phyloP scores from a whole-genome alignment of 2,888 invertebrate species.

The Ochropacha duplaris region DNA sequence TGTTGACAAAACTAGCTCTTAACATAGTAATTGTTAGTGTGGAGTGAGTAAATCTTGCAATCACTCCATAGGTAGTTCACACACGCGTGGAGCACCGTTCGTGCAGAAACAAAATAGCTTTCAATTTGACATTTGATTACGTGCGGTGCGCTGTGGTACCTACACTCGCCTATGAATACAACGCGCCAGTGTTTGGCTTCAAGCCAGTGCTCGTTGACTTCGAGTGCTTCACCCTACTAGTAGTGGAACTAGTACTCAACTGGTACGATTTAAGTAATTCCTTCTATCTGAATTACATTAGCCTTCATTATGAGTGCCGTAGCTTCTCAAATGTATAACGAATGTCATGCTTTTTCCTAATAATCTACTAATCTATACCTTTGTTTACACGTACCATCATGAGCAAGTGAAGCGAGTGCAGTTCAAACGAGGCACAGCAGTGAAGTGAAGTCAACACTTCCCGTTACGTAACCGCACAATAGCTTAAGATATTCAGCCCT shows the following conservation, averaged over 20 bases:
- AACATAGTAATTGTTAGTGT: too few relatives aligned
- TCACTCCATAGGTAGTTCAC: too few relatives aligned
- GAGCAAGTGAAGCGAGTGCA: background rate
- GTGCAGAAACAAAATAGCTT: background rate
- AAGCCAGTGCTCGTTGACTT: slow-evolving; percentile 26
- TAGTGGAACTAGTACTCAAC: background rate
- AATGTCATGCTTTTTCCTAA: too few relatives aligned
- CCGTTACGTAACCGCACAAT: slow-evolving; percentile 34
- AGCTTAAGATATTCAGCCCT: slow-evolving; percentile 40
- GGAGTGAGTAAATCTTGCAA: too few relatives aligned
- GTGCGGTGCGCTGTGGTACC: background rate
- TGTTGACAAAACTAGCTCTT: too few relatives aligned
- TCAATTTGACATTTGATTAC: background rate
- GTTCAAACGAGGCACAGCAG: slow-evolving; percentile 12
- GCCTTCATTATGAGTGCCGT: too few relatives aligned
- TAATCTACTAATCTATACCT: too few relatives aligned
- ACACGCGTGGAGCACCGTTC: background rate
- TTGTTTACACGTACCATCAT: too few relatives aligned
- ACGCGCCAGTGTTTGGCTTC: slow-evolving; percentile 28
- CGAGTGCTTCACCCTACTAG: background rate
- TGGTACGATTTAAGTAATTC: too few relatives aligned
- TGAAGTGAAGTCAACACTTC: slow-evolving; percentile 24
- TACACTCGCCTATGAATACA: slow-evolving; percentile 28
- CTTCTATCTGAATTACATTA: too few relatives aligned
- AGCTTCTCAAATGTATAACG: too few relatives aligned